These are phyloP conservation scores for Tetranychus piercei DNA, from an alignment of 2,888 invertebrate genomes.

Conservation along the genomic window DNA sequence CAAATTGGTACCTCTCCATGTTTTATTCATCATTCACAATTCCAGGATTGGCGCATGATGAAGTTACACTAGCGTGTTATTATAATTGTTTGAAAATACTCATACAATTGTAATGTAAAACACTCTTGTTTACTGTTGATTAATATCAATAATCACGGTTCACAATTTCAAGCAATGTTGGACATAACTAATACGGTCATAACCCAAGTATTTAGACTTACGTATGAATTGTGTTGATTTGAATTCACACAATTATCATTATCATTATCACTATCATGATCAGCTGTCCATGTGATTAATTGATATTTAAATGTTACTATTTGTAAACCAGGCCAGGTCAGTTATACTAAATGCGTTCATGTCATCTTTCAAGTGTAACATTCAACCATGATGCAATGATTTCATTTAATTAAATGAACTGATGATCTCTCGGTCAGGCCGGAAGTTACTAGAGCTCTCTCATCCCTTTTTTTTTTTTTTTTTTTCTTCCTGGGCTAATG, in stretches of 20 bases:
- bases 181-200: not conserved
- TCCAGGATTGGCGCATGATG: too few relatives aligned
- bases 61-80: too few relatives aligned
- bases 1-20: too few relatives aligned
- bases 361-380: not conserved
- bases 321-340: conserved; percentile 1
- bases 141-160: too few relatives aligned
- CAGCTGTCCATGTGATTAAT: not conserved
- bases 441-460: not conserved
- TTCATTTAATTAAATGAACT: not conserved
- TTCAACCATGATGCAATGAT: not conserved
- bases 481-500: not conserved
- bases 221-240: not conserved
- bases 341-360: not conserved
- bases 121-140: too few relatives aligned
- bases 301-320: not conserved
- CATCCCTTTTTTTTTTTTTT: too few relatives aligned
- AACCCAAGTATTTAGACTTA: not conserved
- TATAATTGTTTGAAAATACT: too few relatives aligned
- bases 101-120: too few relatives aligned
- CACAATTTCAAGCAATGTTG: too few relatives aligned
- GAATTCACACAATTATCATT: not conserved
- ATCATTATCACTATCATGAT: not conserved
- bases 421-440: not conserved
- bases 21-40: too few relatives aligned